Conservation (phyloP, 1,140 invertebrate species). For the Schlechtendalia chinensis region DNA sequence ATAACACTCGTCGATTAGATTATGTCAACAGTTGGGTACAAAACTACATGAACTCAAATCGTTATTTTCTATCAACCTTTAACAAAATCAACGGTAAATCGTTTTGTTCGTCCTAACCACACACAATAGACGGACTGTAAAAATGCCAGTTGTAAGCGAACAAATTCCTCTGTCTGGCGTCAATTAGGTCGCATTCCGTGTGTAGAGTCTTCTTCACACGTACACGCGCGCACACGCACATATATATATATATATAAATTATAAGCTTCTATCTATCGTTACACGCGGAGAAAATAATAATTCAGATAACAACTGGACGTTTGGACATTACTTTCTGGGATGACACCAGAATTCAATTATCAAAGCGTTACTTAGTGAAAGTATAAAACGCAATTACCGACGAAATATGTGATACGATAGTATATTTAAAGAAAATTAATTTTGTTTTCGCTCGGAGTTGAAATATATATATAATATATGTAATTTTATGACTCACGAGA, state of each 20-base stretch:
- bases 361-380: background rate
- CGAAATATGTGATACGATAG: too few species aligned
- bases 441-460: too few species aligned
- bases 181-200: conserved; percentile 44
- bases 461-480: too few species aligned
- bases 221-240: too few species aligned
- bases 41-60: background rate
- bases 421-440: too few species aligned
- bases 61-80: background rate
- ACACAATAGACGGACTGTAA: background rate
- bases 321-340: background rate
- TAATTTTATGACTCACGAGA: too few species aligned
- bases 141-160: conserved; percentile 33
- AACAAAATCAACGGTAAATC: background rate
- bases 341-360: conserved; percentile 34
- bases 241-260: background rate
- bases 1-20: too few species aligned
- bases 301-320: conserved; percentile 25
- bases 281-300: background rate
- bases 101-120: background rate
- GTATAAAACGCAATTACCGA: background rate
- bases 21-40: too few species aligned
- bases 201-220: conserved; percentile 25
- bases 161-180: conserved; percentile 45
- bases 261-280: conserved; percentile 21